A percentile compares a stretch with the other conserved stretches of the same genome.
These are phyloP conservation scores for Panthera uncia DNA, from an alignment of 2,113 vertebrate species.

Conservation along the genomic window DNA sequence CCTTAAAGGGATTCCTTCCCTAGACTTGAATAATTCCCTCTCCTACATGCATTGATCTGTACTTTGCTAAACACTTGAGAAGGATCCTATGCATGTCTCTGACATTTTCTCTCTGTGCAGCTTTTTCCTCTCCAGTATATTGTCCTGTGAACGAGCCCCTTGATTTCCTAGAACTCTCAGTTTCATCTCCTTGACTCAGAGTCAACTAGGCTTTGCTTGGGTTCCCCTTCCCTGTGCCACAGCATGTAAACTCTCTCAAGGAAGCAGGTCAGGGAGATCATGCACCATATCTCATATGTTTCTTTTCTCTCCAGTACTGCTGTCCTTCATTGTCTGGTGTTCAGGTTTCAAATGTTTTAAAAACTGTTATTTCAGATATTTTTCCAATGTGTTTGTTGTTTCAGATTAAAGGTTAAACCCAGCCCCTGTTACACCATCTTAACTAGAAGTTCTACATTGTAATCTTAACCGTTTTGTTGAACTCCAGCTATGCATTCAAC, in stretches of 20 bases:
- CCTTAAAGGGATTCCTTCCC: neutral
- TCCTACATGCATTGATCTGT: neutral
- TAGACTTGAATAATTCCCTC: neutral
- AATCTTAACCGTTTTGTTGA: neutral
- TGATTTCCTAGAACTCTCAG: neutral
- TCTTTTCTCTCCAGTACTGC: neutral
- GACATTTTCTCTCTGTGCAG: neutral
- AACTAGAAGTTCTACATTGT: neutral
- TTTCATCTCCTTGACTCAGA: neutral
- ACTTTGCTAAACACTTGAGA: neutral
- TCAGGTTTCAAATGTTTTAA: neutral
- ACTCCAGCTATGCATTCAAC: neutral
- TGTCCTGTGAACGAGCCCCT: neutral
- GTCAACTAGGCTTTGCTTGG: neutral
- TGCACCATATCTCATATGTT: neutral
- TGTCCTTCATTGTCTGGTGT: neutral
- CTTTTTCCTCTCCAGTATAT: neutral
- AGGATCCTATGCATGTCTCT: neutral
- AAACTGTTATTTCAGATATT: neutral
- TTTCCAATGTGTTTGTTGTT: neutral
- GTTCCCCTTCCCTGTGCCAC: neutral
- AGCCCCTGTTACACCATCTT: neutral
- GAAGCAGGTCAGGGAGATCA: neutral
- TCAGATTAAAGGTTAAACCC: neutral
- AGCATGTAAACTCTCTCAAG: neutral